These are phyloP conservation scores for Aplysina aerophoba DNA, from an alignment of 37 sponge, comb jelly and placozoan species.

Conservation along the genomic window DNA sequence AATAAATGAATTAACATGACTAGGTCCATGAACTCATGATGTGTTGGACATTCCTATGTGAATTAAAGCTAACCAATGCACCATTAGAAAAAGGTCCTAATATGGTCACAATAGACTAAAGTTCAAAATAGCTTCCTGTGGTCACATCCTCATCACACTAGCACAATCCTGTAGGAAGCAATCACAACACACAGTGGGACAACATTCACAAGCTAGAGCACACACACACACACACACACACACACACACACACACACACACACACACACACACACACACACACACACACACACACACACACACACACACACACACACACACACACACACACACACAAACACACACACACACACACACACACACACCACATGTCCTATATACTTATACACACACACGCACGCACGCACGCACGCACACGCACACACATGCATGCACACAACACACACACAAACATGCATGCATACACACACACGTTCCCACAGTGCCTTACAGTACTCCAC, in stretches of 20 bases:
- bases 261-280: conserved; percentile 30
- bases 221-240: neutral
- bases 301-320: conserved; percentile 30
- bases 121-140: conserved; percentile 77
- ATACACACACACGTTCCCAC: too few relatives aligned
- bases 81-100: too few relatives aligned
- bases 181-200: too few relatives aligned
- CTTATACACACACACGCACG: too few relatives aligned
- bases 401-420: neutral
- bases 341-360: neutral
- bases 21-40: too few relatives aligned
- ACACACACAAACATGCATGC: neutral
- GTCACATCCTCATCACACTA: conserved; percentile 75
- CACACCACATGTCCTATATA: too few relatives aligned
- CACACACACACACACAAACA: conserved; percentile 28
- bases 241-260: conserved; percentile 24
- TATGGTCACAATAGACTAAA: too few relatives aligned
- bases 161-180: too few relatives aligned
- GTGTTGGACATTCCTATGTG: too few relatives aligned
- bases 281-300: conserved; percentile 27
- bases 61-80: too few relatives aligned
- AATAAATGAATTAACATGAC: too few relatives aligned
- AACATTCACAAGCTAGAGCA: neutral
- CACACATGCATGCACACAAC: neutral
- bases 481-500: conserved; percentile 2